phyloP scores from a whole-genome alignment of 2,113 vertebrate genomes.

The Poeciliopsis retropinna region DNA sequence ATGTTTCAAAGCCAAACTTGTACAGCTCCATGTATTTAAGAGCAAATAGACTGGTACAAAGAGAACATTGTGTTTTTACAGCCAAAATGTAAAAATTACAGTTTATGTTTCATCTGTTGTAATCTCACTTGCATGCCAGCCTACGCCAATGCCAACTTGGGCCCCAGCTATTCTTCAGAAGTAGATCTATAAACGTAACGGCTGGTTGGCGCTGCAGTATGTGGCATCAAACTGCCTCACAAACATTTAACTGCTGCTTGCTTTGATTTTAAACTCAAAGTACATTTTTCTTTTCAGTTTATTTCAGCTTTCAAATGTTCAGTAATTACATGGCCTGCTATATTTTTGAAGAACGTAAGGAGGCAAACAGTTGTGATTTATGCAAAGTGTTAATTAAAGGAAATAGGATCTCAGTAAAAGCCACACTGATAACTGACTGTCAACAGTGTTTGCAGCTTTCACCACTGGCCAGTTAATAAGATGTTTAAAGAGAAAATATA shows the following conservation, averaged over 20 bases:
- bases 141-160: slow-evolving; percentile 41
- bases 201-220: slow-evolving; percentile 9
- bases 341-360: background rate
- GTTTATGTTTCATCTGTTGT: slow-evolving; percentile 34
- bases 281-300: slow-evolving; percentile 6
- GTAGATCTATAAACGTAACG: background rate
- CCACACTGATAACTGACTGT: background rate
- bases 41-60: slow-evolving; percentile 12
- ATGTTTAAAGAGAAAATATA: slow-evolving; percentile 41
- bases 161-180: slow-evolving; percentile 6
- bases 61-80: slow-evolving; percentile 18
- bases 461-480: slow-evolving; percentile 6
- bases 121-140: slow-evolving; percentile 5
- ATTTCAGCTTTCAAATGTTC: background rate
- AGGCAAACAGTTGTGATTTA: slow-evolving; percentile 1
- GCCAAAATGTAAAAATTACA: slow-evolving; percentile 16
- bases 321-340: background rate
- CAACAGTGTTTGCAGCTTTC: background rate
- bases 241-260: background rate
- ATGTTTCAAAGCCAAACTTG: background rate
- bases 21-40: background rate
- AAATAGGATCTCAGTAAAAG: slow-evolving; percentile 33
- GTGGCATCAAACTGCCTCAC: slow-evolving; percentile 17
- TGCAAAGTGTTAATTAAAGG: slow-evolving; percentile 37
- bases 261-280: background rate